Percentiles rank a stretch among this genome's conserved stretches.
These are phyloP conservation scores for Rhinoraja longicauda DNA, from an alignment of 2,797 vertebrate species.

Conservation along the genomic window DNA sequence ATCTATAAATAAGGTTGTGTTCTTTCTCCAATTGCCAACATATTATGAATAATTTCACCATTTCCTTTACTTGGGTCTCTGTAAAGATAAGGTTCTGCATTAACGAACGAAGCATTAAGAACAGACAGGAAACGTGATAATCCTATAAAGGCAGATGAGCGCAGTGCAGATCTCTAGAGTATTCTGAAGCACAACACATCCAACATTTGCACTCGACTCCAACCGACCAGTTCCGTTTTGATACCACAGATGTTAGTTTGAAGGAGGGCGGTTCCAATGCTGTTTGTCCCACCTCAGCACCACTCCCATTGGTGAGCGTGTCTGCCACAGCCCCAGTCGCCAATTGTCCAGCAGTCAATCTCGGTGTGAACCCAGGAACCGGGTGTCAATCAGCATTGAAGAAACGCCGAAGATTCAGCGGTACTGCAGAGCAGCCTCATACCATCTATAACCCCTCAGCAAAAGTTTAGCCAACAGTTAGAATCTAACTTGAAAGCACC, in stretches of 20 bases:
- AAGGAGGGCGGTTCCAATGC: neutral
- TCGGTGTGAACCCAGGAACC: neutral
- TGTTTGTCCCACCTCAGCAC: neutral
- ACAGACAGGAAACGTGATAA: neutral
- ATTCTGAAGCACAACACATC: neutral
- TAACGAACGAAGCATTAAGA: neutral
- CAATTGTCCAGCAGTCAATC: neutral
- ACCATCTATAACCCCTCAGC: neutral
- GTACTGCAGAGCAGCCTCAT: neutral
- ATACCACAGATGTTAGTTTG: neutral
- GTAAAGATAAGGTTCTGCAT: neutral
- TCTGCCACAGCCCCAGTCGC: neutral
- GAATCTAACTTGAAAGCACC: neutral
- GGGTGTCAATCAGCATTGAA: neutral
- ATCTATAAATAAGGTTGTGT: neutral
- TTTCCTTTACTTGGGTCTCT: neutral
- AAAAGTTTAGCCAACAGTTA: neutral
- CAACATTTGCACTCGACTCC: neutral
- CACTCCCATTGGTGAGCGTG: neutral
- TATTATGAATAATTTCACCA: neutral
- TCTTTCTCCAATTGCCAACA: neutral
- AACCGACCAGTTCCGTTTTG: constrained; percentile 31
- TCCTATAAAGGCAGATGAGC: neutral
- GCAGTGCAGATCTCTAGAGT: neutral
- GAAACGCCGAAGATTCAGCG: neutral